These are phyloP conservation scores for Ligdia adustata DNA, from an alignment of 2,888 invertebrate genomes.

Conservation along the genomic window DNA sequence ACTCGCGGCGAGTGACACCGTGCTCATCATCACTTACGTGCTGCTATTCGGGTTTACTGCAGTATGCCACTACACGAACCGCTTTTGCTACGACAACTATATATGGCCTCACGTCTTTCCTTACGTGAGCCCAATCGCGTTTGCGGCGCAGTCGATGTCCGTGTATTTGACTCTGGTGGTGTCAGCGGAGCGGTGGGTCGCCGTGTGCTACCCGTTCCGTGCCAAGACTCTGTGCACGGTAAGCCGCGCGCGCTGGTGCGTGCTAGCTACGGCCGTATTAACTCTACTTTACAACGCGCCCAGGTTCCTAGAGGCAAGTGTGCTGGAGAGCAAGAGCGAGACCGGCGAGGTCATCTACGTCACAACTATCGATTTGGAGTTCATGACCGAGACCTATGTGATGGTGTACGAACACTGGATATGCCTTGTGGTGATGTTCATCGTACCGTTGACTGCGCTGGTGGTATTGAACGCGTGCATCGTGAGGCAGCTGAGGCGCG, in stretches of 20 bases:
- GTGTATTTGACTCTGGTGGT: constrained; percentile 96
- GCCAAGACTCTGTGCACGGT: constrained; percentile 96
- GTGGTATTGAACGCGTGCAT: constrained; percentile 96
- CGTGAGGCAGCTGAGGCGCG: constrained; percentile 94
- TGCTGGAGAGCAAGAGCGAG: constrained; percentile 66
- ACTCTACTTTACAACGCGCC: constrained; percentile 94
- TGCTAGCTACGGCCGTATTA: constrained; percentile 91
- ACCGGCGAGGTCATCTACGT: constrained; percentile 86
- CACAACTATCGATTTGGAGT: constrained; percentile 86
- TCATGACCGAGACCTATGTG: constrained; percentile 89
- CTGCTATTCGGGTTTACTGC: constrained; percentile 94
- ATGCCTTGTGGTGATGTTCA: constrained; percentile 96
- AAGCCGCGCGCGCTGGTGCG: constrained; percentile 92
- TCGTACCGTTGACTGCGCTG: constrained; percentile 94
- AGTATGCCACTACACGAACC: constrained; percentile 92
- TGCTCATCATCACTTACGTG: constrained; percentile 93
- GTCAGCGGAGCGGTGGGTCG: constrained; percentile 96
- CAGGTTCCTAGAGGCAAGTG: constrained; percentile 88
- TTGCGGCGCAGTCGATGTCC: constrained; percentile 96
- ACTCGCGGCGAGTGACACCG: constrained; percentile 96
- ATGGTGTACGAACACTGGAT: constrained; percentile 96
- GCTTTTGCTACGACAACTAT: constrained; percentile 89
- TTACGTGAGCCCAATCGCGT: constrained; percentile 91
- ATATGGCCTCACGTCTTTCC: constrained; percentile 92
- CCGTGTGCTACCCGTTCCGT: constrained; percentile 94